Evolutionary conservation across 2,113 vertebrate genomes (phyloP).

Genomic region (Solenodon paradoxus): DNA sequence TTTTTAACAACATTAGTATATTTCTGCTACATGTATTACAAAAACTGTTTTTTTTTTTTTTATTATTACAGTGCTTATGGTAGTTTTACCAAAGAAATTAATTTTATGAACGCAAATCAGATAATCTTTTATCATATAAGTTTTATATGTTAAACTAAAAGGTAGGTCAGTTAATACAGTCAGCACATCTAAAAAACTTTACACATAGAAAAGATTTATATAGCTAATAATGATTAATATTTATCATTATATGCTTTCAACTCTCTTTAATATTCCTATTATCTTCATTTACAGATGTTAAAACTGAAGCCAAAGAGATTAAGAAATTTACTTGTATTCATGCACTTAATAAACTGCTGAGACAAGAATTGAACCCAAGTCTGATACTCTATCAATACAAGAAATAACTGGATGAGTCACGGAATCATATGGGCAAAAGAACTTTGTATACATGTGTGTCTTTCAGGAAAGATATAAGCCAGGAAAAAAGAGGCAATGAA

Average conservation of each 20-base stretch:
- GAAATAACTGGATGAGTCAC: background rate
- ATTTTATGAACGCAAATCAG: background rate
- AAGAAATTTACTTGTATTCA: background rate
- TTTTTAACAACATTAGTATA: background rate
- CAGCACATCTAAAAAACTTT: background rate
- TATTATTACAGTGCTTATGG: background rate
- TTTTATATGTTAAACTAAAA: background rate
- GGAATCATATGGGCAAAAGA: background rate
- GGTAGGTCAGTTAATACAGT: background rate
- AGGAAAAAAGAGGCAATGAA: background rate
- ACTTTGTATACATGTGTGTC: background rate
- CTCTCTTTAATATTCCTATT: background rate
- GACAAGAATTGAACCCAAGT: background rate
- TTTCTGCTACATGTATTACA: background rate
- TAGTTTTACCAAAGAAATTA: background rate
- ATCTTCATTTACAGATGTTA: background rate
- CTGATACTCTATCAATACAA: background rate
- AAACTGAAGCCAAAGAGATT: background rate
- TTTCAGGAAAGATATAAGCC: background rate
- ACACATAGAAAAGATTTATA: background rate
- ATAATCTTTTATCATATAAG: background rate
- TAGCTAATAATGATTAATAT: background rate
- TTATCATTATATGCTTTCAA: background rate
- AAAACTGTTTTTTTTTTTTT: background rate
- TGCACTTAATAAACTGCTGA: background rate